phyloP scores from a whole-genome alignment of 1,140 invertebrate species.

The Drosophila ficusphila region DNA sequence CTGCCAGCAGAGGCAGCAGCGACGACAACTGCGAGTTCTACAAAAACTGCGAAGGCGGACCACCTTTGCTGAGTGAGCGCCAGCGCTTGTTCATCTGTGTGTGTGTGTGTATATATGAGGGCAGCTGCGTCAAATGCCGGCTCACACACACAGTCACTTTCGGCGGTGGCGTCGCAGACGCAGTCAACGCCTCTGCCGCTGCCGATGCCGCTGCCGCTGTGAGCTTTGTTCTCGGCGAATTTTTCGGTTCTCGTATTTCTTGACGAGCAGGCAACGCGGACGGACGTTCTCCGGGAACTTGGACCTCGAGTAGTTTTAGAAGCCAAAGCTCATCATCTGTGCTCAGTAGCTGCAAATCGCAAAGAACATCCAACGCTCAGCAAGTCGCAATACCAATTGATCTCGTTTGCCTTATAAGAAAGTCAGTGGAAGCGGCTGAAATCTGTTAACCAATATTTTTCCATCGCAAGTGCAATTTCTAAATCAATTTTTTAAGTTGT shows the following conservation, averaged over 20 bases:
- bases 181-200: constrained; percentile 16
- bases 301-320: constrained; percentile 60
- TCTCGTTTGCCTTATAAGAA: constrained; percentile 49
- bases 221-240: constrained; percentile 68
- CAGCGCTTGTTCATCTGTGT: neutral
- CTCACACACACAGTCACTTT: constrained; percentile 38
- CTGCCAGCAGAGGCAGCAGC: constrained; percentile 25
- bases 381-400: constrained; percentile 17
- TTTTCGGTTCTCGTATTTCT: constrained; percentile 66
- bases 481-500: constrained; percentile 32
- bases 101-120: constrained; percentile 15
- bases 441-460: neutral
- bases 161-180: constrained; percentile 38
- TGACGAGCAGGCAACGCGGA: constrained; percentile 67
- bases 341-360: constrained; percentile 7
- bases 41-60: constrained; percentile 37
- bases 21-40: constrained; percentile 58
- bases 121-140: constrained; percentile 67
- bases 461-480: constrained; percentile 43
- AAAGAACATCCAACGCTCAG: neutral
- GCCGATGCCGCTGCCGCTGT: constrained; percentile 24
- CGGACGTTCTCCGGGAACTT: constrained; percentile 21
- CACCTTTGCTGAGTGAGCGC: neutral
- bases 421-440: neutral
- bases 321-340: constrained; percentile 22